These are phyloP conservation scores for Eonycteris spelaea DNA, from an alignment of 2,113 vertebrate genomes.

Conservation along the genomic window DNA sequence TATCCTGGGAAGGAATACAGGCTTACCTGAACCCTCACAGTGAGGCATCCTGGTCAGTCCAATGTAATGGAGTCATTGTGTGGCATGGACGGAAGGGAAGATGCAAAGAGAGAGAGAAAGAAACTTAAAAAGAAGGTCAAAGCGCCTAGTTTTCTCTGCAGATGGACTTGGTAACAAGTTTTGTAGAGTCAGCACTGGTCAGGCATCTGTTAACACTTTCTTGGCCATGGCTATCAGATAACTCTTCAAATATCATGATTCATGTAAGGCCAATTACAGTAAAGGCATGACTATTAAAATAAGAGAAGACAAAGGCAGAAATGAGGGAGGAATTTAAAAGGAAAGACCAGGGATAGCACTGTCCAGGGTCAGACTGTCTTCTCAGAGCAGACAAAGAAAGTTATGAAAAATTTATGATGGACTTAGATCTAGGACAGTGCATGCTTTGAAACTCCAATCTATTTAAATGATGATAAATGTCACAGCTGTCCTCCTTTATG, in stretches of 20 bases:
- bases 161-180: not conserved
- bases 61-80: not conserved
- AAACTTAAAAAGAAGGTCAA: not conserved
- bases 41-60: not conserved
- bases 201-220: not conserved
- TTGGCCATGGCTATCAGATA: not conserved
- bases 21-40: not conserved
- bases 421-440: conserved; percentile 47
- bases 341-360: not conserved
- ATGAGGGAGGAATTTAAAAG: conserved; percentile 31
- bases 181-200: not conserved
- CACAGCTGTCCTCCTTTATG: conserved; percentile 52
- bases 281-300: conserved; percentile 45
- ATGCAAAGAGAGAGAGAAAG: not conserved
- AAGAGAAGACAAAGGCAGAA: not conserved
- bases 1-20: not conserved
- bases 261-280: not conserved
- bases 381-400: conserved; percentile 61
- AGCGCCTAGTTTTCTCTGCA: not conserved
- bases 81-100: not conserved
- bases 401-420: conserved; percentile 68
- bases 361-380: conserved; percentile 55
- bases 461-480: conserved; percentile 76
- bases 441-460: conserved; percentile 68
- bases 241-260: not conserved